phyloP scores from a whole-genome alignment of 2,113 vertebrate species.

The Erythrocebus patas region DNA sequence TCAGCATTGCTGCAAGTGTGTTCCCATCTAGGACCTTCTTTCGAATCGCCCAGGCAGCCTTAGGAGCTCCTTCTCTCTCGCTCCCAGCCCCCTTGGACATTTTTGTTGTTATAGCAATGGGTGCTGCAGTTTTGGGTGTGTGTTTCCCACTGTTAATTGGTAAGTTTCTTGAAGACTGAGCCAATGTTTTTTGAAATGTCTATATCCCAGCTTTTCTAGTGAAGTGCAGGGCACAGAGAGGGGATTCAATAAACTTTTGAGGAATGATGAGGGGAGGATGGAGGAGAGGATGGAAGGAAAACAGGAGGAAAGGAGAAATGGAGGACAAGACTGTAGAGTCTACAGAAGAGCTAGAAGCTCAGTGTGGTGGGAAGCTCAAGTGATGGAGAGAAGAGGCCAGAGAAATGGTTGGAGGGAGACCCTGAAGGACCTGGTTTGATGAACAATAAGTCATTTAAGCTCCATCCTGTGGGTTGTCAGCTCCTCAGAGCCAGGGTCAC shows the following conservation, averaged over 20 bases:
- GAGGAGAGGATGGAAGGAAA: background rate
- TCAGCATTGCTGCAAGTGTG: background rate
- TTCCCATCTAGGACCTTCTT: background rate
- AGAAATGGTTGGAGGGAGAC: background rate
- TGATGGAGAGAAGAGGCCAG: background rate
- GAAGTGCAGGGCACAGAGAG: background rate
- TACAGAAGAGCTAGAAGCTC: background rate
- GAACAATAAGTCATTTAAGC: background rate
- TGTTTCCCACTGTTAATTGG: background rate
- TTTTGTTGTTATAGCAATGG: fast-evolving
- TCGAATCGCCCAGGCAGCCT: background rate
- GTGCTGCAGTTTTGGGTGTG: background rate
- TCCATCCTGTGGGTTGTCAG: background rate
- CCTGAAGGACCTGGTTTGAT: background rate
- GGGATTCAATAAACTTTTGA: background rate
- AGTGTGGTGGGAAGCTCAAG: background rate
- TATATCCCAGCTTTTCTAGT: background rate
- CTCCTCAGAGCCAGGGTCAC: background rate
- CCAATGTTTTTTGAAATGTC: background rate
- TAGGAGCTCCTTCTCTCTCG: background rate
- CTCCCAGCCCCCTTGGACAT: too few relatives aligned
- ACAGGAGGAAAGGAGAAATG: background rate
- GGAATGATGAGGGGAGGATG: background rate
- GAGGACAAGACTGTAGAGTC: background rate
- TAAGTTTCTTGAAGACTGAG: background rate